Percentiles rank a stretch among this genome's conserved stretches.
These are phyloP conservation scores for Odontophorus gujanensis DNA, from an alignment of 2,113 vertebrate genomes.

Conservation along the genomic window DNA sequence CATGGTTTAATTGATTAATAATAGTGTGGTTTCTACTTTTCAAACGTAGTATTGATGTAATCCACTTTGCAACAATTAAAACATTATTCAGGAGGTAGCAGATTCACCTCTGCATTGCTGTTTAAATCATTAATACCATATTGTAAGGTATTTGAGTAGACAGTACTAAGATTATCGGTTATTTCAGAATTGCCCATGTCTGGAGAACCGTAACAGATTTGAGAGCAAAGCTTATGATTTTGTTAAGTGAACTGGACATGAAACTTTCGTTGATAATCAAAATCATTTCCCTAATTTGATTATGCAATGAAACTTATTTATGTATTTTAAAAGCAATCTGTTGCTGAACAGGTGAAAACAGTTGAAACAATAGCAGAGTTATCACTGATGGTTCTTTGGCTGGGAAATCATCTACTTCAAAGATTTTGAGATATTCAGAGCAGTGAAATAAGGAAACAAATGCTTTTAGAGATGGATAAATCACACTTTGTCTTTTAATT, in stretches of 20 bases:
- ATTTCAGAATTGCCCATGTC: neutral
- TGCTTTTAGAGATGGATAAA: neutral
- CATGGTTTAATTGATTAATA: neutral
- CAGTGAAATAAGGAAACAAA: neutral
- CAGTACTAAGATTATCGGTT: neutral
- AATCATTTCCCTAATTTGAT: neutral
- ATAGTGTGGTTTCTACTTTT: neutral
- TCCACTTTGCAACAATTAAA: neutral
- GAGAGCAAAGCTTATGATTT: neutral
- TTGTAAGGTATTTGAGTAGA: neutral
- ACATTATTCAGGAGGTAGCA: neutral
- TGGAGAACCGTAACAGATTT: neutral
- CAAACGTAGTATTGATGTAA: neutral
- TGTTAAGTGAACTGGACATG: neutral
- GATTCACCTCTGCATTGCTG: neutral
- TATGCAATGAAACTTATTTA: neutral
- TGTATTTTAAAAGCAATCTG: neutral
- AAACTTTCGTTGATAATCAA: neutral
- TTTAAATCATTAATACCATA: neutral
- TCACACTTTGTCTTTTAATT: neutral
- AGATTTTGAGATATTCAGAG: neutral
- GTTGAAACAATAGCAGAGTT: neutral
- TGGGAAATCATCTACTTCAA: neutral
- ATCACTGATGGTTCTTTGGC: neutral
- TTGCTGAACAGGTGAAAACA: neutral